A percentile compares a stretch with the other conserved stretches of the same genome.
Conservation (phyloP, 37 sponge, comb jelly and placozoan species). For the Lycopodina hypogea region DNA sequence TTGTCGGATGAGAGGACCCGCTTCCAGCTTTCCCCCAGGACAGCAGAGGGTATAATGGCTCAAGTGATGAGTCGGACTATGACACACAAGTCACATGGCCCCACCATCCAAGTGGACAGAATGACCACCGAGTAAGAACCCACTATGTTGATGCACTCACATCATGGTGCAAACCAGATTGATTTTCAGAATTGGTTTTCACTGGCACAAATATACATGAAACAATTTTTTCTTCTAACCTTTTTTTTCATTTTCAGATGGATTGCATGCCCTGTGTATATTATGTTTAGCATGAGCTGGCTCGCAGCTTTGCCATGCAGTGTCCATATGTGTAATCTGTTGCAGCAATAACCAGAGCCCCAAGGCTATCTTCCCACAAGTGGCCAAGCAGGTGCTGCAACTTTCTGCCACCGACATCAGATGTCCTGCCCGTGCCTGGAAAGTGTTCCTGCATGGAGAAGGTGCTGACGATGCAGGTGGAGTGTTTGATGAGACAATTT, state of each 20-base stretch:
- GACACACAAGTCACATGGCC: constrained; percentile 60
- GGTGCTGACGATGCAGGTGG: constrained; percentile 97
- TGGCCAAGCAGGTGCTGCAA: constrained; percentile 67
- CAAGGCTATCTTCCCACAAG: constrained; percentile 63
- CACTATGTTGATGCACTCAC: background rate
- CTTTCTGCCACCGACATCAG: constrained; percentile 50
- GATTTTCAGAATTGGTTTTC: background rate
- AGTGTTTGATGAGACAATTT: constrained; percentile 92
- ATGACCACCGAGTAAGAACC: constrained; percentile 42
- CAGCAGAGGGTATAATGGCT: constrained; percentile 34
- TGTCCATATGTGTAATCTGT: too few relatives aligned
- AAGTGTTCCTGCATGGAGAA: constrained; percentile 82
- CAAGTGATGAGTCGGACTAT: constrained; percentile 59
- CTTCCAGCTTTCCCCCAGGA: constrained; percentile 18
- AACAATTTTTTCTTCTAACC: background rate
- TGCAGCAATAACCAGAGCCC: constrained; percentile 11
- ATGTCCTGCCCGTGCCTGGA: constrained; percentile 79
- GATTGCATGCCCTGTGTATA: too few relatives aligned
- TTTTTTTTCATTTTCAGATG: background rate
- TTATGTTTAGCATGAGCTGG: too few relatives aligned
- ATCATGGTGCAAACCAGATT: background rate
- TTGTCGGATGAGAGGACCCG: constrained; percentile 34
- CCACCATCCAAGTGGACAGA: constrained; percentile 69
- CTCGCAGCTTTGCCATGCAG: too few relatives aligned
- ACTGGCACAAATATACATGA: background rate